phyloP scores from a whole-genome alignment of 2,113 vertebrate species.

The Tetraodon nigroviridis region DNA sequence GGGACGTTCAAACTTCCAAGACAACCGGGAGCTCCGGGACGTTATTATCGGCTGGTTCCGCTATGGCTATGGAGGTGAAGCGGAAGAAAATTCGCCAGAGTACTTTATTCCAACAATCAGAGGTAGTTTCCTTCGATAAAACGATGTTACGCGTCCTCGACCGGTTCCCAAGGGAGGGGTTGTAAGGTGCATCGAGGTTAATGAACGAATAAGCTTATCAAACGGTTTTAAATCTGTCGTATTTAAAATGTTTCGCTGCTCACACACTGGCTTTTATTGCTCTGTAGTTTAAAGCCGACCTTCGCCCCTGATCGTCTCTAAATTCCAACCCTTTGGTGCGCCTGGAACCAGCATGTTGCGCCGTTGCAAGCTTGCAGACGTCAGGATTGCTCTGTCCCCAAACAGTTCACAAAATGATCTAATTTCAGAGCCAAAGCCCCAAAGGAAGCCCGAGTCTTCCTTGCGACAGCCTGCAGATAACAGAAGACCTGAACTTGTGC shows the following conservation, averaged over 20 bases:
- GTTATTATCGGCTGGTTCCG: slow-evolving; percentile 61
- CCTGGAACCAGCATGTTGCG: slow-evolving; percentile 2
- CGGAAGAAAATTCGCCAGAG: slow-evolving; percentile 74
- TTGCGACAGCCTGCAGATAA: slow-evolving; percentile 48
- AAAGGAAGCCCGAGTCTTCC: slow-evolving; percentile 37
- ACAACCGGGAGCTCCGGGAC: slow-evolving; percentile 44
- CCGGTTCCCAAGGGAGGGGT: background rate
- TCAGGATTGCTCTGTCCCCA: slow-evolving; percentile 1
- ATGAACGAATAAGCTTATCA: background rate
- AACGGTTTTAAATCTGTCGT: background rate
- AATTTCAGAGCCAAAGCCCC: slow-evolving; percentile 40
- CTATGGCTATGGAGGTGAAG: slow-evolving; percentile 77
- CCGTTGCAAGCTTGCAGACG: background rate
- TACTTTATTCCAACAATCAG: slow-evolving; percentile 57
- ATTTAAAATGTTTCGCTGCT: background rate
- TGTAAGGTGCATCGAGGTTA: slow-evolving; percentile 22
- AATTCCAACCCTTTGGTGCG: background rate
- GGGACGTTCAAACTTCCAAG: slow-evolving; percentile 73
- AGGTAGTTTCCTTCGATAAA: slow-evolving; percentile 54
- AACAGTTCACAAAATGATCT: slow-evolving; percentile 16
- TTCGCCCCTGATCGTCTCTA: background rate
- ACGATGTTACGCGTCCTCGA: background rate
- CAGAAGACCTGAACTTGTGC: slow-evolving; percentile 52
- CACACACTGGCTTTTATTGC: background rate
- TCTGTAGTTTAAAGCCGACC: background rate